Evolutionary conservation across 2,888 invertebrate genomes (phyloP).

Genomic region (Xylota segnis): DNA sequence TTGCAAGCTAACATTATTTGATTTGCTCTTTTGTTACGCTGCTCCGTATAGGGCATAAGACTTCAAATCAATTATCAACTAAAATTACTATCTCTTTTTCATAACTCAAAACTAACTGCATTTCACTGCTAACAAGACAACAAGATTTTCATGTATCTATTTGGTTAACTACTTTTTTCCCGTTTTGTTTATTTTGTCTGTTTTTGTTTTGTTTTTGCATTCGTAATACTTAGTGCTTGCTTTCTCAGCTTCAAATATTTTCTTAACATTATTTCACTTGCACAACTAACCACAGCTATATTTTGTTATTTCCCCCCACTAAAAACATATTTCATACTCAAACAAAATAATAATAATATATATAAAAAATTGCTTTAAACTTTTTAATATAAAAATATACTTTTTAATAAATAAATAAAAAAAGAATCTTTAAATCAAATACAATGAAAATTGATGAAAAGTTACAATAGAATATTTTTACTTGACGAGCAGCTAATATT

Average conservation of each 20-base stretch:
- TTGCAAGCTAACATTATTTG: no score
- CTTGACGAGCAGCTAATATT: constrained; percentile 70
- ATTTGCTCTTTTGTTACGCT: background rate
- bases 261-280: constrained; percentile 26
- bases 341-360: constrained; percentile 43
- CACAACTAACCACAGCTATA: constrained; percentile 37
- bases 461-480: constrained; percentile 77
- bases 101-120: constrained; percentile 27
- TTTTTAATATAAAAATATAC: constrained; percentile 46
- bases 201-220: constrained; percentile 41
- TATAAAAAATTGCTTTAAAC: constrained; percentile 42
- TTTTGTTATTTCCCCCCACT: constrained; percentile 13
- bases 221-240: constrained; percentile 71
- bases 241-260: constrained; percentile 46
- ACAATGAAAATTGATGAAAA: constrained; percentile 64
- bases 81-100: constrained; percentile 43
- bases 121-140: constrained; percentile 37
- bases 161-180: constrained; percentile 4
- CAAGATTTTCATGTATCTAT: constrained; percentile 17
- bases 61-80: constrained; percentile 60
- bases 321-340: constrained; percentile 52
- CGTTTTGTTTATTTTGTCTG: constrained; percentile 11
- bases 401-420: constrained; percentile 60
- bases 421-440: constrained; percentile 48
- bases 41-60: background rate